These are phyloP conservation scores for Ploceus nigricollis DNA, from an alignment of 2,113 vertebrate species.

Conservation along the genomic window DNA sequence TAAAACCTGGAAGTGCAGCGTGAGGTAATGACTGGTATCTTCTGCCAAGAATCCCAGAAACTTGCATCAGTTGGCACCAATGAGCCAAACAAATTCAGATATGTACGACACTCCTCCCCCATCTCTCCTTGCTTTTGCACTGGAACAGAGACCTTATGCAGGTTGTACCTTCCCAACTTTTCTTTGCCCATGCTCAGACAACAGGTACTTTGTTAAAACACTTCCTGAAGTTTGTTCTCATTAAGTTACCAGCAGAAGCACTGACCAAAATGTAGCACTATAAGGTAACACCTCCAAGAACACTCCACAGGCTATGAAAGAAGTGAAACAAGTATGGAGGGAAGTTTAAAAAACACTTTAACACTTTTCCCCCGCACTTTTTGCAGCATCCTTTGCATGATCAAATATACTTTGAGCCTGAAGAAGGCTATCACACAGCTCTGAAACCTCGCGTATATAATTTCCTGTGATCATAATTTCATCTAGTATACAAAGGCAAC, in stretches of 20 bases:
- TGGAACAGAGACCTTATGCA: background rate
- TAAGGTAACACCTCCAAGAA: background rate
- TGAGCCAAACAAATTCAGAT: background rate
- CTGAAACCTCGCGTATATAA: background rate
- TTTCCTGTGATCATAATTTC: background rate
- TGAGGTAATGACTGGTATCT: background rate
- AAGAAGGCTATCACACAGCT: background rate
- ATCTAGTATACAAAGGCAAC: background rate
- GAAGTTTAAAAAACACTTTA: background rate
- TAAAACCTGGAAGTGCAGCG: background rate
- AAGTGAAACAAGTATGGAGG: background rate
- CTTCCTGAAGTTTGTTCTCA: background rate
- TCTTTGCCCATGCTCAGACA: background rate
- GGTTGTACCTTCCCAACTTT: background rate
- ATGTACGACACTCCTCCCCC: accelerated
- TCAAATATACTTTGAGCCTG: background rate
- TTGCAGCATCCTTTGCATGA: background rate
- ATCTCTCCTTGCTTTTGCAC: background rate
- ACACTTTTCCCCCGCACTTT: accelerated
- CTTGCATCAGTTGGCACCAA: background rate
- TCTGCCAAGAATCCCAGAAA: background rate
- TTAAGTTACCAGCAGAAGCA: background rate
- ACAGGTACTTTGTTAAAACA: background rate
- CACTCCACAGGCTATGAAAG: background rate
- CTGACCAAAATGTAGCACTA: background rate